Evolutionary conservation across 2,888 invertebrate species (phyloP).

Genomic region (Leptogaster cylindrica): DNA sequence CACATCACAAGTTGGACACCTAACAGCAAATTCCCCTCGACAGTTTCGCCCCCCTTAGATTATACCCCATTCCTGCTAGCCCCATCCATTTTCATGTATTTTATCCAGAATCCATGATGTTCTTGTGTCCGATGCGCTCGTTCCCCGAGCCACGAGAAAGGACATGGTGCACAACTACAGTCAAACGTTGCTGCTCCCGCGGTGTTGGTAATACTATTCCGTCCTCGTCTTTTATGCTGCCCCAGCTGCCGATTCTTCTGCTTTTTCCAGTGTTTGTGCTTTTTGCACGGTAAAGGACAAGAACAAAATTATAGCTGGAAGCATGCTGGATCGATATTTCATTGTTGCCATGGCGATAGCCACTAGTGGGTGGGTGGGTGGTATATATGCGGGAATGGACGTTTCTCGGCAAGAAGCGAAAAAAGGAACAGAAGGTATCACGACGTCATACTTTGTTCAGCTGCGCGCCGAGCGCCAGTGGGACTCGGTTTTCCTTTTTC

Average conservation of each 20-base stretch:
- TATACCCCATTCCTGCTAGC: background rate
- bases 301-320: constrained; percentile 19
- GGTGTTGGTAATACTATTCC: background rate
- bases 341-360: constrained; percentile 12
- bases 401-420: constrained; percentile 2
- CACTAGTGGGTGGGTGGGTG: too few species aligned
- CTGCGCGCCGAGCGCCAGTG: background rate
- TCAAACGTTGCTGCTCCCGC: constrained; percentile 3
- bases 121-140: constrained; percentile 6
- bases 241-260: background rate
- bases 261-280: too few species aligned
- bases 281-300: background rate
- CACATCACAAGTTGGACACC: background rate
- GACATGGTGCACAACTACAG: constrained; percentile 6
- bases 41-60: constrained; percentile 9
- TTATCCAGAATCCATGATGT: background rate
- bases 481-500: background rate
- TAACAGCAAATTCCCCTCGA: constrained; percentile 5
- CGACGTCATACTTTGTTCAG: constrained; percentile 3
- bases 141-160: background rate
- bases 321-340: constrained; percentile 6
- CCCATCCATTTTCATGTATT: background rate
- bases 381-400: constrained; percentile 2
- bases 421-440: background rate
- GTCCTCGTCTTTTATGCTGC: background rate